Base-by-base conservation (phyloP, 2,888 invertebrate species). In the Lomographa bimaculata region DNA sequence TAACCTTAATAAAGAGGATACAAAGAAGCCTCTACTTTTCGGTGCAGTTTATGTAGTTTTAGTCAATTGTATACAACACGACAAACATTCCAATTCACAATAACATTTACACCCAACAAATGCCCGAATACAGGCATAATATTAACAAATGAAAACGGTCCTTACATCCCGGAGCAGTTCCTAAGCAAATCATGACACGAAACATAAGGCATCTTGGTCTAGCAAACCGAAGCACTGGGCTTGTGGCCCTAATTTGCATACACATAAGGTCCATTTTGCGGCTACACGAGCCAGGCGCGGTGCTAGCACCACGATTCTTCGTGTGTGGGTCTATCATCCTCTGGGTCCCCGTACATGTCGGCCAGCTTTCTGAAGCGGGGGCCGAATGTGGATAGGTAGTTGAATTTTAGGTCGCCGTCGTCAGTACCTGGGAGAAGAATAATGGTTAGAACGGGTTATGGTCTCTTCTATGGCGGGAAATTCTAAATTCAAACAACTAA, bases 341-440 rank as follows among this genome's bases (percentile, higher is more conserved):
- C 96, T 46, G 95, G 95, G 70, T 96, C 96, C n/a, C 97, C 97
- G 69, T 97, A 97, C 96, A 97, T 97, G 67, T 97, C 97, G 28
- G 97, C 97, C 55, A 97, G 84, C 66, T 97, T 97, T 59, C 96
- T 93, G 92, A 98, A 98, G 51, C 97, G 92, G n/a, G 98, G 98
- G 27, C 98, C 98, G 83, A 98, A 98, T 74, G 96, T 96, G 24
- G 97, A 96, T 60, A 98, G 89, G 74, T 98, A 97, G 84, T 97
- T 97, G 89, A 98, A 98, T 77, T 97, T 96, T 60, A 97, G 91
- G 84, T 97, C 97, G 46, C 96, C 96, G 68, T 97, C 97, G 74
- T 96, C 97, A 46, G 96, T 96, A 69, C 94, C 94, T 92, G 77
- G 1, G 49, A 51, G 44, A 35, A 37, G 33, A 26, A 20, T 3